Conservation (phyloP, 2,113 vertebrate genomes). For the Otocyon megalotis region DNA sequence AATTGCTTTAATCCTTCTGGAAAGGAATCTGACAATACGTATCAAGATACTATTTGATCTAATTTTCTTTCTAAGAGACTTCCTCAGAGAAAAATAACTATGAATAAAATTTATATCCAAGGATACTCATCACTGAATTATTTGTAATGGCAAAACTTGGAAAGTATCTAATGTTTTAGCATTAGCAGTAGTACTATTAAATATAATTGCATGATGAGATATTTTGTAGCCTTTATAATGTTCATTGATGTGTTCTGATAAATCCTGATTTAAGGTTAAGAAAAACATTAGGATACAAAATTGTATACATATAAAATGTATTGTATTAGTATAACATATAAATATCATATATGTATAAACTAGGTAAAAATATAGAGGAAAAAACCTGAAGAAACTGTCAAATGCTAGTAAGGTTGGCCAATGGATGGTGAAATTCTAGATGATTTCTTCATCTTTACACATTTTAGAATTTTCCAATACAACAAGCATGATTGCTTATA, state of each 20-base stretch:
- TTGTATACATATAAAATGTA: not conserved
- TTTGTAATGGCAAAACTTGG: slow-evolving; percentile 33
- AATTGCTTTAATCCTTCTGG: slow-evolving; percentile 44
- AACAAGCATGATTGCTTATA: not conserved
- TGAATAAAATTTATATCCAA: not conserved
- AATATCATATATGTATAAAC: not conserved
- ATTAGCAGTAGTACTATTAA: not conserved
- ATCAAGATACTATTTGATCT: slow-evolving; percentile 18
- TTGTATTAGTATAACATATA: not conserved
- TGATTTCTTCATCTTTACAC: slow-evolving; percentile 40
- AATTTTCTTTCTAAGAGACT: slow-evolving; percentile 43
- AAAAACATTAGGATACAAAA: slow-evolving; percentile 37
- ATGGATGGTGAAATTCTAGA: not conserved
- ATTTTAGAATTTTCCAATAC: not conserved
- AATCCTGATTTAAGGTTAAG: slow-evolving; percentile 32
- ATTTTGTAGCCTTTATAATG: not conserved
- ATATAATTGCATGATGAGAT: not conserved
- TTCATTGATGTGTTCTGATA: slow-evolving; percentile 24
- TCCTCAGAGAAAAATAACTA: slow-evolving; percentile 26
- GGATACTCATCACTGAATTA: slow-evolving; percentile 36
- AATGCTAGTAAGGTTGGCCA: not conserved
- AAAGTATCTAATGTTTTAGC: not conserved
- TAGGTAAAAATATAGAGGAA: slow-evolving; percentile 20
- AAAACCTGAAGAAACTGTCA: not conserved
- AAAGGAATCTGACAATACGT: not conserved